phyloP scores from a whole-genome alignment of 2,113 vertebrate genomes.

The Hippocampus guttulatus region DNA sequence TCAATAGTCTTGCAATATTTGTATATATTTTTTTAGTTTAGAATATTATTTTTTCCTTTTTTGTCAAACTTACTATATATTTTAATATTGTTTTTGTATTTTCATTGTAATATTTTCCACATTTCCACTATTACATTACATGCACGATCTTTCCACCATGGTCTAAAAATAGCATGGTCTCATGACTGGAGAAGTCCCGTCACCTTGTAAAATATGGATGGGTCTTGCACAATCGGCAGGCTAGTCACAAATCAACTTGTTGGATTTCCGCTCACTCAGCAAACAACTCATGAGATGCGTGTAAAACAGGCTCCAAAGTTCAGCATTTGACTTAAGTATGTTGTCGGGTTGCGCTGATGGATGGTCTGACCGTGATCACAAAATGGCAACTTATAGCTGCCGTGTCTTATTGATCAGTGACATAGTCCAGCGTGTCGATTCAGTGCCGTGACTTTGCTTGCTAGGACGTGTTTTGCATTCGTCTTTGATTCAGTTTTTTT shows the following conservation, averaged over 20 bases:
- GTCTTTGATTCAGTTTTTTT: slow-evolving; percentile 13
- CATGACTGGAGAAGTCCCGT: slow-evolving; percentile 24
- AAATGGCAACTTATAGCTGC: neutral
- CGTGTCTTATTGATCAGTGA: neutral
- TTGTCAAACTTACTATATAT: neutral
- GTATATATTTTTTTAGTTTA: neutral
- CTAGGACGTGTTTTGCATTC: slow-evolving; percentile 30
- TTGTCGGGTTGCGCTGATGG: neutral
- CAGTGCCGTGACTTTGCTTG: slow-evolving; percentile 37
- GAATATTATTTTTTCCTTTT: neutral
- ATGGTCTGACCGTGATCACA: slow-evolving; percentile 13
- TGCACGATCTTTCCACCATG: neutral
- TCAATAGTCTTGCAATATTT: neutral
- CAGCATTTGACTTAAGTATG: neutral
- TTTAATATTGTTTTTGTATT: neutral
- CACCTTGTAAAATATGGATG: slow-evolving; percentile 17
- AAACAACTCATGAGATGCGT: slow-evolving; percentile 40
- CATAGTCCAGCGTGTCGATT: slow-evolving; percentile 21
- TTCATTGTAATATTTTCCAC: neutral
- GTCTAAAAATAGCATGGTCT: slow-evolving; percentile 36
- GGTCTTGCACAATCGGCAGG: slow-evolving; percentile 15
- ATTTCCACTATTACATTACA: neutral
- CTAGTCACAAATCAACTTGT: slow-evolving; percentile 46
- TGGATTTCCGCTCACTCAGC: slow-evolving; percentile 61
- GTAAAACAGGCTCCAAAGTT: slow-evolving; percentile 26